These are phyloP conservation scores for Leucophenga varia DNA, from an alignment of 1,140 invertebrate species.

Conservation along the genomic window DNA sequence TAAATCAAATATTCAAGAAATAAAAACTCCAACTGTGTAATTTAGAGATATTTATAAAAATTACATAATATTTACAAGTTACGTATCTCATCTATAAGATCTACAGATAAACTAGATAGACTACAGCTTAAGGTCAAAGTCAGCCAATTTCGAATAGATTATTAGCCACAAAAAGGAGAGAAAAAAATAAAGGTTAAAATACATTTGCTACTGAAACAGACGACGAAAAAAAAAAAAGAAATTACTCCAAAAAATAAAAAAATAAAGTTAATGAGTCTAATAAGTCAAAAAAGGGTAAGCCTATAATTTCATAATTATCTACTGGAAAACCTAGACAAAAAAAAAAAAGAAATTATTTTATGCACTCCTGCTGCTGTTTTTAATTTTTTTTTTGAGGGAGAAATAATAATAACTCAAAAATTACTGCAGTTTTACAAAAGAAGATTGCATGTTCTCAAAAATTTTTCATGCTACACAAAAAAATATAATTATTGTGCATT, in stretches of 20 bases:
- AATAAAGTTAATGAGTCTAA: slow-evolving; percentile 41
- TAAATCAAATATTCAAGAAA: slow-evolving; percentile 47
- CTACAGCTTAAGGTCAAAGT: slow-evolving; percentile 18
- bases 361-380: no score
- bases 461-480: no score
- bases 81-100: slow-evolving; percentile 32
- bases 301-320: slow-evolving; percentile 48
- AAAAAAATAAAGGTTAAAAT: no score
- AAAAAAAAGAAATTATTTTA: no score
- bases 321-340: slow-evolving; percentile 12
- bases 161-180: slow-evolving; percentile 30
- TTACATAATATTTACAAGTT: slow-evolving; percentile 53
- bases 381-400: no score
- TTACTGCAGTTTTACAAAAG: no score
- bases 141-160: slow-evolving; percentile 41
- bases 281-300: slow-evolving; percentile 52
- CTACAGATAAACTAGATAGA: slow-evolving; percentile 13
- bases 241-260: background rate
- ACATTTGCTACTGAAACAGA: background rate
- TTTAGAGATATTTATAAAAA: slow-evolving; percentile 47
- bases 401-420: no score
- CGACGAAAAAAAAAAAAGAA: background rate
- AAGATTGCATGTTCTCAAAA: no score
- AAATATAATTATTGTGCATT: no score
- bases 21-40: slow-evolving; percentile 30